These are phyloP conservation scores for Anas platyrhynchos DNA, from an alignment of 2,113 vertebrate species.

Conservation along the genomic window DNA sequence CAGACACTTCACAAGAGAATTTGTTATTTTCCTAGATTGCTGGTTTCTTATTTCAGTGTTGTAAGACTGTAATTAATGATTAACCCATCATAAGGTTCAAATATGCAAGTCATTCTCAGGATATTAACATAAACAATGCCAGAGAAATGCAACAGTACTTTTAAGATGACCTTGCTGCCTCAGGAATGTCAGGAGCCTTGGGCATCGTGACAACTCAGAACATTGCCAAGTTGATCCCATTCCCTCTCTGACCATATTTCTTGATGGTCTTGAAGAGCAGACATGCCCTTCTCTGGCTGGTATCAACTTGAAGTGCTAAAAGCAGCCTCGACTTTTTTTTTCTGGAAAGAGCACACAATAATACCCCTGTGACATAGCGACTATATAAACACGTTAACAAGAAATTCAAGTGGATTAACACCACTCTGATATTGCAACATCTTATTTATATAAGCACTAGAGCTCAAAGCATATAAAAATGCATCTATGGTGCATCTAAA, in stretches of 20 bases:
- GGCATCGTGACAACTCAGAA: slow-evolving; percentile 35
- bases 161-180: slow-evolving; percentile 71
- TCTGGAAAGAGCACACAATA: not conserved
- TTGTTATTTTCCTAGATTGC: slow-evolving; percentile 19
- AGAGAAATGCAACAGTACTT: slow-evolving; percentile 60
- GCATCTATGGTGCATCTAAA: not conserved
- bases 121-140: slow-evolving; percentile 61
- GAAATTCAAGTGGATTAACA: not conserved
- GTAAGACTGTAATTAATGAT: slow-evolving; percentile 75
- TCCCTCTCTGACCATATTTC: not conserved
- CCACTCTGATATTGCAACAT: not conserved
- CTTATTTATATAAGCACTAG: not conserved
- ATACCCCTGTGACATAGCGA: not conserved
- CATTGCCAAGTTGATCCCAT: not conserved
- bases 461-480: not conserved
- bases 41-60: slow-evolving; percentile 55
- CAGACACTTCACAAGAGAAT: not conserved
- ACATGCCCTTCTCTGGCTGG: not conserved
- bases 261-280: not conserved
- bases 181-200: slow-evolving; percentile 57
- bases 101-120: slow-evolving; percentile 72
- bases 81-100: slow-evolving; percentile 64
- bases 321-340: not conserved
- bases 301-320: not conserved
- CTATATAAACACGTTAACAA: not conserved